Evolutionary conservation across 2,888 invertebrate species (phyloP), one percentile per base, ranked within the genome.

Genomic region (Tigriopus californicus): DNA sequence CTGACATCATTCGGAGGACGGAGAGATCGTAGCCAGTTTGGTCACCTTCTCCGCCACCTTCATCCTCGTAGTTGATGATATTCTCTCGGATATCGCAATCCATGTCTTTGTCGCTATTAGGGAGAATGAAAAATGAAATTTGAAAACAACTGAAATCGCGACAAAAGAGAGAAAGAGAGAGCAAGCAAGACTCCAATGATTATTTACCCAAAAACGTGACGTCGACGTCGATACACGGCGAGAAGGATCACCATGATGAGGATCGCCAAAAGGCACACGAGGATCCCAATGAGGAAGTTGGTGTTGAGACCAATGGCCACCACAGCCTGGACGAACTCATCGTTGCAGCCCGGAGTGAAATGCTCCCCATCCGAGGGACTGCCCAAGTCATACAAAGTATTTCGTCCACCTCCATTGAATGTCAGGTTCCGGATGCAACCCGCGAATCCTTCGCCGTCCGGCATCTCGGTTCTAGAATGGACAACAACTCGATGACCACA

Each of bases 31-130:
- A 92, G 1, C 85, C 85, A 1, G 92, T 88, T 69, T 77, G 77
- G 69, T 98, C 97, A 1, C 90, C 90, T 71, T 98, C 91, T 69
- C 97, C 97, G 69, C 95, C 95, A 15, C 97, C 97, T 71, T 98
- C 97, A 67, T 97, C 95, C 68, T 92, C 90, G 68, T 98, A 97
- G 66, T 90, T 89, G 66, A 97, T 89, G 62, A 98, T 92, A 67
- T 91, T 98, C 71, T 97, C 97, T 61, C 95, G 77, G 41, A 94
- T 91, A 68, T 97, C 94, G 67, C 97, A 94, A 64, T 91, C 82
- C 4, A 74, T 73, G 66, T 94, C 90, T 68, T 89, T 89, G 68
- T 85, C 85, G 47, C 85, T 83, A 75, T 87, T 81, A 60, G 85
- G 85, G 40, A 69, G 69, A 66, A 86, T 85, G 61, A 44, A 44